phyloP scores from a whole-genome alignment of 2,888 invertebrate genomes.

The Cosmorhoe ocellata region DNA sequence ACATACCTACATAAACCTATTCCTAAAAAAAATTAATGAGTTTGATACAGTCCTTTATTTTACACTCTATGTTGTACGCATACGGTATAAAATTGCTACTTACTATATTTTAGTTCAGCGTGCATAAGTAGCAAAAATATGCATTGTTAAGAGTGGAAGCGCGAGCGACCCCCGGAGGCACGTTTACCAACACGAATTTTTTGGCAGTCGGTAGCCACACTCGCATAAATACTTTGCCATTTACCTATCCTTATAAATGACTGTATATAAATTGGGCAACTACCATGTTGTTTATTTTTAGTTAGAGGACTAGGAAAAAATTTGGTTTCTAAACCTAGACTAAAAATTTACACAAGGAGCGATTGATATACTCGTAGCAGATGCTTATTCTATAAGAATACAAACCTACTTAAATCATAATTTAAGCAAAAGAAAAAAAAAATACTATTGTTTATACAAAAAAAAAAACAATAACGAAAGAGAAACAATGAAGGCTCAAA shows the following conservation, averaged over 20 bases:
- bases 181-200: slow-evolving; percentile 51
- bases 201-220: slow-evolving; percentile 37
- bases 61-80: slow-evolving; percentile 13
- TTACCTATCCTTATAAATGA: slow-evolving; percentile 20
- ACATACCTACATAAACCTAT: too few relatives aligned
- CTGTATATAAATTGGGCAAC: slow-evolving; percentile 9
- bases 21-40: slow-evolving; percentile 12
- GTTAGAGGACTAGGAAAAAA: too few relatives aligned
- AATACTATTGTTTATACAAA: too few relatives aligned
- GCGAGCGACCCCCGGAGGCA: slow-evolving; percentile 45
- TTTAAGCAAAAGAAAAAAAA: too few relatives aligned
- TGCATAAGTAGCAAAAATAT: slow-evolving; percentile 26
- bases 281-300: slow-evolving; percentile 18
- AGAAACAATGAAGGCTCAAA: too few relatives aligned
- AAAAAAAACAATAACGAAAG: too few relatives aligned
- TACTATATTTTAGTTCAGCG: slow-evolving; percentile 21
- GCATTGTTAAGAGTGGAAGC: slow-evolving; percentile 35
- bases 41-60: slow-evolving; percentile 1
- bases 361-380: too few relatives aligned
- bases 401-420: too few relatives aligned
- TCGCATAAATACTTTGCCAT: slow-evolving; percentile 22
- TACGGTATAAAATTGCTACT: slow-evolving; percentile 21
- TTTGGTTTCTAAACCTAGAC: too few relatives aligned
- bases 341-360: too few relatives aligned
- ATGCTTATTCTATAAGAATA: too few relatives aligned